Percentiles rank a stretch among this genome's conserved stretches.
phyloP scores from a whole-genome alignment of 2,113 vertebrate species.

The Amphilophus citrinellus region DNA sequence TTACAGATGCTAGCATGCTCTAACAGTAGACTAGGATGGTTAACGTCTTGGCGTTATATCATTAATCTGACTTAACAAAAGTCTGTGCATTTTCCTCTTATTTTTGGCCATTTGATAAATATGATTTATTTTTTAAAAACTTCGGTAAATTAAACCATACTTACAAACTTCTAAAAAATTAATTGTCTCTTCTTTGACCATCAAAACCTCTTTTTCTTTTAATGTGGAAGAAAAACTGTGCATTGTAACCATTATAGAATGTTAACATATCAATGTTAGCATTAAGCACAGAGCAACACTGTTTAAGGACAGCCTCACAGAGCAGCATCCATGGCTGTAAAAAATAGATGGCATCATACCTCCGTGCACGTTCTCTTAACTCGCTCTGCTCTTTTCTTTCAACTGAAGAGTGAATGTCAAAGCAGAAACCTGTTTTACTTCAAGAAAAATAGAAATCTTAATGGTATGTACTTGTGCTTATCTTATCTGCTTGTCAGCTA shows the following conservation, averaged over 20 bases:
- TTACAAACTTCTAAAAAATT: too few species aligned
- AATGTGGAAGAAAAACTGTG: too few species aligned
- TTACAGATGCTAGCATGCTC: not conserved
- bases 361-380: not conserved
- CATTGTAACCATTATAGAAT: not conserved
- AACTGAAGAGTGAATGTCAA: not conserved
- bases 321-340: not conserved
- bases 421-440: conserved; percentile 1
- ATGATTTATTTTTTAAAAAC: too few species aligned
- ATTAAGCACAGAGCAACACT: not conserved
- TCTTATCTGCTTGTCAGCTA: conserved; percentile 10
- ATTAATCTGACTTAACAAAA: too few species aligned
- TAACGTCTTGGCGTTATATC: not conserved
- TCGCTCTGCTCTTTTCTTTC: not conserved
- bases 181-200: too few species aligned
- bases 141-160: too few species aligned
- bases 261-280: not conserved
- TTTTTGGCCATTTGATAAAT: too few species aligned
- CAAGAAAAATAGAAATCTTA: not conserved
- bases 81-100: too few species aligned
- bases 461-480: conserved; percentile 10
- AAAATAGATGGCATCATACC: not conserved
- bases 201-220: too few species aligned
- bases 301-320: not conserved
- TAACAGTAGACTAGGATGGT: not conserved